These are phyloP conservation scores for Gyps fulvus DNA, from an alignment of 2,113 vertebrate species.

Conservation along the genomic window DNA sequence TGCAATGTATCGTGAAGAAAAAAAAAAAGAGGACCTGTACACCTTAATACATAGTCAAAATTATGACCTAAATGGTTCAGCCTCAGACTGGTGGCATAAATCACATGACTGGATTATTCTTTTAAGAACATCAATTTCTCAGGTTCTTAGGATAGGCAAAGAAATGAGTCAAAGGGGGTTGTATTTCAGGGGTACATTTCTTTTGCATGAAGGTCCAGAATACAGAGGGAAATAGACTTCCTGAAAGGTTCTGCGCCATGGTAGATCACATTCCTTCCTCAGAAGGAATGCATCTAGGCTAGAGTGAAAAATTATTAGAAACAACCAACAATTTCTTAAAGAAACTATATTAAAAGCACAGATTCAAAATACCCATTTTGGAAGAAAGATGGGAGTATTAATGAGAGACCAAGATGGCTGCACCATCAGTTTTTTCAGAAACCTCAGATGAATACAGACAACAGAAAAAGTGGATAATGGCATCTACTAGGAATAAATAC, in stretches of 20 bases:
- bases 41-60: background rate
- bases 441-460: background rate
- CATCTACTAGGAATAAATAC: background rate
- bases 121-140: background rate
- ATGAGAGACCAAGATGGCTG: background rate
- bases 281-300: background rate
- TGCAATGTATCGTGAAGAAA: background rate
- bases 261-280: background rate
- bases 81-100: background rate
- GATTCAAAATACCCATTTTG: background rate
- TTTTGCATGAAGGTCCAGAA: background rate
- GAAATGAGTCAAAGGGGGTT: background rate
- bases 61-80: background rate
- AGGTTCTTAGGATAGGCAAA: background rate
- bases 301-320: background rate
- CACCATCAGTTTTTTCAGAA: background rate
- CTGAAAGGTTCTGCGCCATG: background rate
- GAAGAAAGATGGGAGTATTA: background rate
- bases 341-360: background rate
- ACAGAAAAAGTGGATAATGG: background rate
- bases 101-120: background rate
- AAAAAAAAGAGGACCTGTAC: background rate
- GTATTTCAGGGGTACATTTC: background rate
- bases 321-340: background rate
- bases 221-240: background rate